A percentile compares a stretch with the other conserved stretches of the same genome.
These are phyloP conservation scores for Andrena minutula DNA, from an alignment of 2,888 invertebrate species.

Conservation along the genomic window DNA sequence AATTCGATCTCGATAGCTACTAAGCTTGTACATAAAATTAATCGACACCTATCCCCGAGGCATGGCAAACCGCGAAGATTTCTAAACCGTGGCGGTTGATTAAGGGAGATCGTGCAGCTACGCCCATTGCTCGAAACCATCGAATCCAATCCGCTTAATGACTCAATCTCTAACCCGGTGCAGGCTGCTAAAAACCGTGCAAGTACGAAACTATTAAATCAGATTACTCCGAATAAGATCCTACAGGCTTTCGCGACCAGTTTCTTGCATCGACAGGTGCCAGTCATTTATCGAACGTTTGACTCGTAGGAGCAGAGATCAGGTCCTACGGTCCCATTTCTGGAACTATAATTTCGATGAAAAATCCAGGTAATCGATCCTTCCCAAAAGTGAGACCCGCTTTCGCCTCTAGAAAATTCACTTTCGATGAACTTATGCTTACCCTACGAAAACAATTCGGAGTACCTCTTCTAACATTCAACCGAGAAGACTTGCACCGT, in stretches of 20 bases:
- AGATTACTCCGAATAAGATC: neutral
- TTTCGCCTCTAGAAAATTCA: too few relatives aligned
- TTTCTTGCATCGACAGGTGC: neutral
- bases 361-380: too few relatives aligned
- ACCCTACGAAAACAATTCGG: too few relatives aligned
- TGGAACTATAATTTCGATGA: too few relatives aligned
- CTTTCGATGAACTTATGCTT: too few relatives aligned
- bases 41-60: neutral
- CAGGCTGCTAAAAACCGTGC: neutral
- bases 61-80: neutral
- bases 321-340: too few relatives aligned
- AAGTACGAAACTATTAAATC: neutral
- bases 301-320: too few relatives aligned
- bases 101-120: neutral
- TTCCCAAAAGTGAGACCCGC: too few relatives aligned
- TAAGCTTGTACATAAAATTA: neutral
- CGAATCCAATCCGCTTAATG: slow-evolving; percentile 3
- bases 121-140: neutral
- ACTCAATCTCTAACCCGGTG: slow-evolving; percentile 1
- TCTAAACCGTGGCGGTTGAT: neutral
- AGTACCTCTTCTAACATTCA: too few relatives aligned
- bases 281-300: neutral
- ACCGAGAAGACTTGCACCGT: too few relatives aligned
- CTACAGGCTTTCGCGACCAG: neutral
- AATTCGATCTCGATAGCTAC: neutral